These are phyloP conservation scores for Triops cancriformis DNA, from an alignment of 1,140 invertebrate species.

Conservation along the genomic window DNA sequence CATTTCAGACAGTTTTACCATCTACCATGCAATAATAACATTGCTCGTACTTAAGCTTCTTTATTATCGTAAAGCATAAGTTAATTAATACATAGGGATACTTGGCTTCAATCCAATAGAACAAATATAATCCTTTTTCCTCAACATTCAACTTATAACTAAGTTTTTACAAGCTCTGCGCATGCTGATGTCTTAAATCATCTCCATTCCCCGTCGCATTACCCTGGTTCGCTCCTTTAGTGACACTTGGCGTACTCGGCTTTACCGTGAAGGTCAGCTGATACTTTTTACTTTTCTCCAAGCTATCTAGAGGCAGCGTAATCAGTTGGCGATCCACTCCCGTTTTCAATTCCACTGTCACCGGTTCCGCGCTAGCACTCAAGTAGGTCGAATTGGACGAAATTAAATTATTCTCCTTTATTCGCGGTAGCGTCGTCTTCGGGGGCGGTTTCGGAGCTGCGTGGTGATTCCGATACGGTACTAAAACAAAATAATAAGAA, in stretches of 20 bases:
- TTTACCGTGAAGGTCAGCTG: constrained; percentile 82
- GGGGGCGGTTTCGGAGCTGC: constrained; percentile 41
- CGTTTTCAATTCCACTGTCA: constrained; percentile 60
- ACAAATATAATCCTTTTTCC: too few species aligned
- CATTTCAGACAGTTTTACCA: too few species aligned
- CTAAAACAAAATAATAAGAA: constrained; percentile 3
- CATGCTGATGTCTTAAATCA: not conserved
- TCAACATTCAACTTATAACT: too few species aligned
- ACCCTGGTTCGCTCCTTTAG: not conserved
- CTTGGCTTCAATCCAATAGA: too few species aligned
- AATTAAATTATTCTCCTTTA: constrained; percentile 28
- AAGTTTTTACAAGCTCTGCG: not conserved
- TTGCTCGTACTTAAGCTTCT: too few species aligned
- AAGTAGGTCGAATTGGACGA: constrained; percentile 35
- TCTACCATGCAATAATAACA: too few species aligned
- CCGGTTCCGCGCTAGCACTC: constrained; percentile 36
- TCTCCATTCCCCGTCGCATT: not conserved
- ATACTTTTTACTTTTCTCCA: constrained; percentile 79
- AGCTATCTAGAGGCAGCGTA: constrained; percentile 67
- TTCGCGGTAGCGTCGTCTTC: constrained; percentile 34
- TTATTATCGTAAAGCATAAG: too few species aligned
- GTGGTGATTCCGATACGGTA: constrained; percentile 25
- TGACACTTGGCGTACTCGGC: constrained; percentile 28
- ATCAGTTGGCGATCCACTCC: constrained; percentile 73
- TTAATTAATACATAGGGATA: too few species aligned